Base-by-base conservation (phyloP, 2,113 vertebrate species). In the Coregonus clupeaformis region DNA sequence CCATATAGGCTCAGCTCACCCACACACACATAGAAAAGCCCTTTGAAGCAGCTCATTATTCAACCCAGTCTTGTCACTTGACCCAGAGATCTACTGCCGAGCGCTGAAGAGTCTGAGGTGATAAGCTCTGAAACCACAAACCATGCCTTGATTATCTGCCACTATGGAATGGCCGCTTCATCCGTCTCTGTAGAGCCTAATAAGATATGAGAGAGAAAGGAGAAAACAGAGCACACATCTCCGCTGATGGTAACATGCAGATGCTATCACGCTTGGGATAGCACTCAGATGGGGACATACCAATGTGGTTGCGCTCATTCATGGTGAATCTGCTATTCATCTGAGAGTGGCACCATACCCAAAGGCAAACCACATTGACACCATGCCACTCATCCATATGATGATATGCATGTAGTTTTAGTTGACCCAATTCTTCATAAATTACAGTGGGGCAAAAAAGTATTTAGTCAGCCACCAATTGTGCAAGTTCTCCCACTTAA, bases 281-380 rank as follows among this genome's bases (percentile, higher is more conserved):
- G 4, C 36, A 12, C 29, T 75, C 25, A 55, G 25, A 68, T 75
- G 47, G 14, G 65, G 66, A 68, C 32, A 75, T 57, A 75, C 64
- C 29, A 18, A 18, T 52, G 16, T 52, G 49, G 16, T 5, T 52
- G 49, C 16, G 1, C 16, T 18, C 49, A 18, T 52, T 52, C 13
- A 52, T 18, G 49, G 49, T 52, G 13, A 13, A 52, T 16, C 49
- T 52, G 12, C 12, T 18, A 52, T 52, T 52, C 3, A 52, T 18
- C 49, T 22, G 20, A 60, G 20, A 60, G 57, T n/a, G 18, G 18
- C 52, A 55, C 52, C 52, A 20, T 14, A 55, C n/a, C 18, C 20
- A 22, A n/a, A 24, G 57, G 6, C 57, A 60, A 16, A 3, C 13
- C 20, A 20, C n/a, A 7, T n/a, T n/a, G 57, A 60, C n/a, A 11